These are phyloP conservation scores for Trichoplusia ni DNA, from an alignment of 1,140 invertebrate species.

Conservation along the genomic window DNA sequence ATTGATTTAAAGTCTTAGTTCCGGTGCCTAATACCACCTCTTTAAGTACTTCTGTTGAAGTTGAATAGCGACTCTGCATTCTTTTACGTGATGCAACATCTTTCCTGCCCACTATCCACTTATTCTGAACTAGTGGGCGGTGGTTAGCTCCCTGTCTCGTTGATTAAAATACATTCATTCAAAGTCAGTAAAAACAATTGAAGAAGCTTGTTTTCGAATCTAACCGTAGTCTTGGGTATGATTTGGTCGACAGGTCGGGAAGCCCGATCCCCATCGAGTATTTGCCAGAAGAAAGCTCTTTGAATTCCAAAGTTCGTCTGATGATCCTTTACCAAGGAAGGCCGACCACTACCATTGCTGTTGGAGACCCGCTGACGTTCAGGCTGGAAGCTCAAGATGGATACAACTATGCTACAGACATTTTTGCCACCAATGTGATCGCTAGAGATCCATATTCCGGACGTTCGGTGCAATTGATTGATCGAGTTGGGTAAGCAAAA, in stretches of 20 bases:
- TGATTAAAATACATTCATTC: no score
- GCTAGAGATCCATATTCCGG: slow-evolving; percentile 96
- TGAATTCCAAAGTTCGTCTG: slow-evolving; percentile 92
- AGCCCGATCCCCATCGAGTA: slow-evolving; percentile 96
- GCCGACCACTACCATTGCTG: slow-evolving; percentile 95
- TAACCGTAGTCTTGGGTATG: slow-evolving; percentile 75
- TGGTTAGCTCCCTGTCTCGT: no score
- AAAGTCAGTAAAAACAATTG: slow-evolving; percentile 51
- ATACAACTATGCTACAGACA: slow-evolving; percentile 93
- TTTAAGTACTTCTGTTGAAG: no score
- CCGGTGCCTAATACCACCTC: no score
- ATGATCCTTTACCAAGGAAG: slow-evolving; percentile 93
- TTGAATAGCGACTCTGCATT: no score
- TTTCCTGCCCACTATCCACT: no score
- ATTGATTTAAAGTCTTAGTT: no score
- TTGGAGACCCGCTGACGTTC: slow-evolving; percentile 96
- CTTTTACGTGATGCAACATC: no score
- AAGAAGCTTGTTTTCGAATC: slow-evolving; percentile 57
- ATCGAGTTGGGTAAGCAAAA: slow-evolving; percentile 89
- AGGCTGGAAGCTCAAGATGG: slow-evolving; percentile 94
- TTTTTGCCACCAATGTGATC: slow-evolving; percentile 96
- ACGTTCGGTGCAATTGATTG: slow-evolving; percentile 93
- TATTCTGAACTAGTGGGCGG: no score
- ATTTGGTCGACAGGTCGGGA: slow-evolving; percentile 86
- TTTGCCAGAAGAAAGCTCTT: slow-evolving; percentile 93